Evolutionary conservation across 2,797 vertebrate species (phyloP).

Genomic region (Morus bassanus): DNA sequence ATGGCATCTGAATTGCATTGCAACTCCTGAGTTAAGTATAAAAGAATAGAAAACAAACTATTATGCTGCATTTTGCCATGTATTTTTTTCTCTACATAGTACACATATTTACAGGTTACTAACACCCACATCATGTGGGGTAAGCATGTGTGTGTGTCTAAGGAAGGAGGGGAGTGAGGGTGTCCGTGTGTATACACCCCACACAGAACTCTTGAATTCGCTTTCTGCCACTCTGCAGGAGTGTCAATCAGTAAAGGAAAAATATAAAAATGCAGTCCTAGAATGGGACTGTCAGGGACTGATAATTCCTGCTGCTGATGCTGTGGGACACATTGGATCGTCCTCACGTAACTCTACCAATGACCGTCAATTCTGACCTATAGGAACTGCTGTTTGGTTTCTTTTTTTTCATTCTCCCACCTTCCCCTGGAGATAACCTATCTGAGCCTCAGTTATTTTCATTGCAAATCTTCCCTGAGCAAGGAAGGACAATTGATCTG

Average conservation of each 20-base stretch:
- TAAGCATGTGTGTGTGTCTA: neutral
- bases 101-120: neutral
- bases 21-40: neutral
- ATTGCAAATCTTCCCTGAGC: neutral
- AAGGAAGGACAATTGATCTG: neutral
- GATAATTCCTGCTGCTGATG: neutral
- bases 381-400: neutral
- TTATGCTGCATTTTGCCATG: neutral
- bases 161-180: neutral
- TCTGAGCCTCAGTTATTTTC: neutral
- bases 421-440: neutral
- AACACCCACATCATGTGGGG: neutral
- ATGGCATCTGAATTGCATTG: neutral
- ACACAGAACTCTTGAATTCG: neutral
- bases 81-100: neutral
- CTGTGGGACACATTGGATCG: neutral
- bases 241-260: neutral
- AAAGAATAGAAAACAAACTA: neutral
- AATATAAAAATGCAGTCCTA: neutral
- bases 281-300: neutral
- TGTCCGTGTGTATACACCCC: neutral
- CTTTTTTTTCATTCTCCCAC: neutral
- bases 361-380: neutral
- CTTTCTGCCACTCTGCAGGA: neutral
- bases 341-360: neutral